Evolutionary conservation across 2,113 vertebrate genomes (phyloP), one percentile per base, ranked within the genome.

Genomic region (Eudyptes chrysolophus): DNA sequence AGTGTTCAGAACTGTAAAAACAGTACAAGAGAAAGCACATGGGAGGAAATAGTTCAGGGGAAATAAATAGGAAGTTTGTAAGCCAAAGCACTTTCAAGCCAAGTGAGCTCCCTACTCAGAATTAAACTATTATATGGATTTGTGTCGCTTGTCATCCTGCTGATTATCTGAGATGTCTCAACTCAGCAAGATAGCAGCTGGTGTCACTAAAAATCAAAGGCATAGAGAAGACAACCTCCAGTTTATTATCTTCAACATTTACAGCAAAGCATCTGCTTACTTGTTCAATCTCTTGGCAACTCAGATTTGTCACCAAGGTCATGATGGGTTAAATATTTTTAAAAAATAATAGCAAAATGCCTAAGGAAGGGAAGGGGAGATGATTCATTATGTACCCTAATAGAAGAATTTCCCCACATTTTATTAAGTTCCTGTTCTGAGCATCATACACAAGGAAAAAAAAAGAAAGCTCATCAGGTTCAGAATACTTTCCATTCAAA

Each of bases 141-240:
- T 89, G 61, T 66, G 87, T 38, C 76, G 74, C 89, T 89, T 93
- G 92, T 84, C 87, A 93, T 83, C 46, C 52, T 74, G 42, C 81
- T 79, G 46, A 64, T 93, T 85, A 85, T 64, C 71, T 62, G 19
- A 92, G 71, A 86, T 84, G 60, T 88, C 87, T 93, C 87, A 81
- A 76, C 77, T 97, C 95, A 92, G 92, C 91, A 92, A 96, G 80
- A 91, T 3, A 93, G 86, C 86, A 95, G 79, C 81, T 94, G 86
- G 52, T 95, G 44, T 40, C 60, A 77, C 60, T 71, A 84, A 89
- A 97, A 96, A 96, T 70, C 57, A 90, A 76, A 87, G 57, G 74
- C 89, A 86, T 1, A 72, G 40, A 64, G 36, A 96, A 87, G 30
- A 68, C 61, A 87, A 65, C 30, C 55, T 75, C 34, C 82, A 93